phyloP scores from a whole-genome alignment of 1,140 invertebrate genomes.

The Idris sp. region DNA sequence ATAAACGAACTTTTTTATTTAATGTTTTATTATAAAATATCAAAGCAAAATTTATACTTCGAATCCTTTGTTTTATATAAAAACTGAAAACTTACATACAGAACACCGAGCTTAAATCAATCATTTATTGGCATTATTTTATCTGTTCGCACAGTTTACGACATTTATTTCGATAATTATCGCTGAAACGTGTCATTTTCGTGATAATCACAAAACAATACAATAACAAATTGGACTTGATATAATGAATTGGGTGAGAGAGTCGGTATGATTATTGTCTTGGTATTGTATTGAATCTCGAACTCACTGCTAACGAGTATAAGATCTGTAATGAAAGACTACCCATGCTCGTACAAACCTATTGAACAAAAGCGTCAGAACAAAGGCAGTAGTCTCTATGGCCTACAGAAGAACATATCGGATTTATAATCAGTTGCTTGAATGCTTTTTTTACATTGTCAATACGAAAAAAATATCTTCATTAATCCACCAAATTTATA shows the following conservation, averaged over 20 bases:
- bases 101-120: no score
- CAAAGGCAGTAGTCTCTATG: conserved; percentile 27
- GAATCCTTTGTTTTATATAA: no score
- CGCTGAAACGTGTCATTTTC: conserved; percentile 20
- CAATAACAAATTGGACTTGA: conserved; percentile 35
- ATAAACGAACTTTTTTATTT: no score
- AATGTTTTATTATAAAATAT: no score
- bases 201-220: conserved; percentile 26
- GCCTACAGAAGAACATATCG: conserved; percentile 6
- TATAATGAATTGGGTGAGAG: conserved; percentile 43
- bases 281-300: conserved; percentile 43
- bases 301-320: conserved; percentile 42
- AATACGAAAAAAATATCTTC: no score
- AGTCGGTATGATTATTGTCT: conserved; percentile 41
- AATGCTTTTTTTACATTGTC: no score
- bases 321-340: conserved; percentile 49
- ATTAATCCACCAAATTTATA: no score
- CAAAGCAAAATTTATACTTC: no score
- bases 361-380: conserved; percentile 38
- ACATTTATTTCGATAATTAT: conserved; percentile 33
- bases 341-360: conserved; percentile 45
- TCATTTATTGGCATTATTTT: no score
- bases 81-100: no score
- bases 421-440: no score
- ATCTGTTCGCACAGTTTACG: no score